Evolutionary conservation across 2,888 invertebrate genomes (phyloP).

Genomic region (Drosophila fungiperda): DNA sequence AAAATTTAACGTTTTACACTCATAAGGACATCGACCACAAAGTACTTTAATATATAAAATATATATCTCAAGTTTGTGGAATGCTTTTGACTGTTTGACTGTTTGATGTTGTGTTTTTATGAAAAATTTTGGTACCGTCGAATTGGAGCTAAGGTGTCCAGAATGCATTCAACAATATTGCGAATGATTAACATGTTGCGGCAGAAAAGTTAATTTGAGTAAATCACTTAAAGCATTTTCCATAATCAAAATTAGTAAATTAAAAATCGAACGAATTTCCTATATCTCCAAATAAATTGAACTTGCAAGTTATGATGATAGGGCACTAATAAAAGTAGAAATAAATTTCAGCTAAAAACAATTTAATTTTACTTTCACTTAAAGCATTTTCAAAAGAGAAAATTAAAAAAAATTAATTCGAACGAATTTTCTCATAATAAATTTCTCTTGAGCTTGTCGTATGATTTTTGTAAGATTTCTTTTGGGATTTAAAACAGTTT

Average conservation of each 20-base stretch:
- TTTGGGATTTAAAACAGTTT: neutral
- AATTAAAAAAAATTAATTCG: neutral
- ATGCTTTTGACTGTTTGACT: constrained; percentile 16
- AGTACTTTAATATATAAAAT: neutral
- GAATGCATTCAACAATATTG: constrained; percentile 16
- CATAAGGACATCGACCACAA: constrained; percentile 12
- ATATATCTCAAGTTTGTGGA: constrained; percentile 4
- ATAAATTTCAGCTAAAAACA: too few relatives aligned
- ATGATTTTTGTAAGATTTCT: neutral
- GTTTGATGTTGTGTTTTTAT: constrained; percentile 22
- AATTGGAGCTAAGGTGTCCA: constrained; percentile 8
- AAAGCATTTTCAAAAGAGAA: too few relatives aligned
- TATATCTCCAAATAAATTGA: neutral
- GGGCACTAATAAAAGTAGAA: too few relatives aligned
- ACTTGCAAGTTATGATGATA: too few relatives aligned
- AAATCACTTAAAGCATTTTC: neutral
- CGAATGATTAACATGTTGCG: constrained; percentile 7
- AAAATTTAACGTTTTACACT: constrained; percentile 5
- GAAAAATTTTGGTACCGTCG: constrained; percentile 32
- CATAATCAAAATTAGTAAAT: neutral
- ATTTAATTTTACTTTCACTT: neutral
- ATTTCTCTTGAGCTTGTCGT: neutral
- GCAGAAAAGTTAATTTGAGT: neutral
- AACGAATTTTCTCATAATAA: neutral
- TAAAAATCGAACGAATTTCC: neutral